Evolutionary conservation across 2,113 vertebrate genomes (phyloP), one percentile per base, ranked within the genome.

Genomic region (Falcunculus frontatus): DNA sequence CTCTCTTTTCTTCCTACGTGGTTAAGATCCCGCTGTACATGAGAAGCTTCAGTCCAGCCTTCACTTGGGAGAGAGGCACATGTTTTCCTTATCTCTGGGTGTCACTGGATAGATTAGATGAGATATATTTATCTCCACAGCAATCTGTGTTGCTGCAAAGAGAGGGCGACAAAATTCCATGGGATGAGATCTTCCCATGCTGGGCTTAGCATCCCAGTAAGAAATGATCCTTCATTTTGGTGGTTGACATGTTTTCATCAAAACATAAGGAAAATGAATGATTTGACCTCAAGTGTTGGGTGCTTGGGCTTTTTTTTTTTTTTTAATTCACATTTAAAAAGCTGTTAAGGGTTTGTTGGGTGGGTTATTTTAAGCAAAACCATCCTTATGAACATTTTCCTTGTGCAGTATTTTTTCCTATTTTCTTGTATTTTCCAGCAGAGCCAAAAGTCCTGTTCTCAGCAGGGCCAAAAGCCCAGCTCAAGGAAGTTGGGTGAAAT

Each of bases 81-180:
- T 84, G 64, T 39, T 96, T 95, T 78, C 75, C 35, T 92, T 96
- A 93, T 97, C 95, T 95, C 72, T 75, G 21, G 22, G 17, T 81
- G 76, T 83, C 56, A 42, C 70, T 86, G 68, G 79, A 8, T 63
- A 81, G 92, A 90, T 96, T 95, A 90, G 73, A 93, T 10, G 57
- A 89, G 88, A 96, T 92, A 90, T 75, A 68, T 90, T 90, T 96
- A 95, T 96, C 83, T 67, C 79, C 79, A 68, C 26, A 83, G 41
- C n/a, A 74, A 96, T 93, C 92, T 95, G 64, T 49, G 39, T 60
- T 75, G 79, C 73, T 93, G 73, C 64, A 94, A 83, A 90, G 56
- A 84, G 6, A 67, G 17, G 55, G 68, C 85, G 26, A 29, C 47
- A 78, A 75, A 90, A 96, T 94, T 81, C 93, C 88, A 72, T 5